Percentiles rank a stretch among this genome's conserved stretches.
phyloP scores from a whole-genome alignment of 2,797 vertebrate genomes.

The Phataginus tricuspis region DNA sequence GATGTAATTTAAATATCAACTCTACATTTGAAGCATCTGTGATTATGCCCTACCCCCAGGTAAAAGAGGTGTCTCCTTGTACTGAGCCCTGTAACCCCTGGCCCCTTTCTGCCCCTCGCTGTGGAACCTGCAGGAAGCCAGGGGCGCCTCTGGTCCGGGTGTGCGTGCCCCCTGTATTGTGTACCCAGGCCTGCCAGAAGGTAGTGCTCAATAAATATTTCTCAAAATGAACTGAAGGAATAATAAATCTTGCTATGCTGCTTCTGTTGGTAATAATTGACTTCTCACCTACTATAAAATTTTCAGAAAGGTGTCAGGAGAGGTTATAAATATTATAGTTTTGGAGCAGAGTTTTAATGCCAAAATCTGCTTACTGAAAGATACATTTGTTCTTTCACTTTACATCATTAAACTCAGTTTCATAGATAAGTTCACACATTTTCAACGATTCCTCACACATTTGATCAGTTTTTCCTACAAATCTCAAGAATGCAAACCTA shows the following conservation, averaged over 20 bases:
- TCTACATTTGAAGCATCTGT: neutral
- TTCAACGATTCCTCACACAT: neutral
- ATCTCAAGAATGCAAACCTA: conserved; percentile 6
- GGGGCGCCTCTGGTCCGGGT: neutral
- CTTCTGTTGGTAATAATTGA: conserved; percentile 30
- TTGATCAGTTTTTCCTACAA: neutral
- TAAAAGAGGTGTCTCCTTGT: neutral
- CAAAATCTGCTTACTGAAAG: neutral
- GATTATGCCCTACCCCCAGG: neutral
- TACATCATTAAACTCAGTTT: conserved; percentile 29
- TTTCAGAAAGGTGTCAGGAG: conserved; percentile 31
- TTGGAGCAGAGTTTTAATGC: conserved; percentile 5
- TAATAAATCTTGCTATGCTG: neutral
- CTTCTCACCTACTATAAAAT: conserved; percentile 45
- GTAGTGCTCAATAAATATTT: neutral
- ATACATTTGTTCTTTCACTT: conserved; percentile 23
- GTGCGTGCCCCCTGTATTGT: neutral
- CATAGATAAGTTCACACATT: conserved; percentile 25
- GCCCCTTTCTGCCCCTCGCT: neutral
- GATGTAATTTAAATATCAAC: neutral
- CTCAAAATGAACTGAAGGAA: neutral
- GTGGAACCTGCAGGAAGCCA: neutral
- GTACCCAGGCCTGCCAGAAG: neutral
- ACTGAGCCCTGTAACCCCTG: neutral
- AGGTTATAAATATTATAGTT: conserved; percentile 27